Conservation (phyloP, 2,888 invertebrate species). For the Ferrisia virgata region DNA sequence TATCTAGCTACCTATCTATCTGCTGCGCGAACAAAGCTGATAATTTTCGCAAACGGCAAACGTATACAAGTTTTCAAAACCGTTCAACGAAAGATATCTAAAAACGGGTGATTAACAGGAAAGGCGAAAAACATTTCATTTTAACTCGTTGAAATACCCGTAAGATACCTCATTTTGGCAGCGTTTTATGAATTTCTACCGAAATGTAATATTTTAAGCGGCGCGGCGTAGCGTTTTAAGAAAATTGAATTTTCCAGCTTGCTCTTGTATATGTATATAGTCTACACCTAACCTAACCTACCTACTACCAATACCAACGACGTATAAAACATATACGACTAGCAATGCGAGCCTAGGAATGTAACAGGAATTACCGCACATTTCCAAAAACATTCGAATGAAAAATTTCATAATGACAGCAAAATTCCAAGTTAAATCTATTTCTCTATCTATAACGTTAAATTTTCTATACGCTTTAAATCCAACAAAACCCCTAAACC, state of each 20-base stretch:
- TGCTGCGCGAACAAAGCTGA: neutral
- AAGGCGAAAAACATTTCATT: neutral
- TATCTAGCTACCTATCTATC: too few relatives aligned
- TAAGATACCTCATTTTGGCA: conserved; percentile 26
- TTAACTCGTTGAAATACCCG: neutral
- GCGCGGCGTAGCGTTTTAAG: neutral
- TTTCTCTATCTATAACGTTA: neutral
- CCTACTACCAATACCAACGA: neutral
- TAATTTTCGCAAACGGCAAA: neutral
- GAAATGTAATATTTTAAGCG: conserved; percentile 24
- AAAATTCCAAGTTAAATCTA: neutral
- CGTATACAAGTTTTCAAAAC: neutral
- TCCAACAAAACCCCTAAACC: neutral
- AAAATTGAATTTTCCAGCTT: conserved; percentile 15
- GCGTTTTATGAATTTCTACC: conserved; percentile 11
- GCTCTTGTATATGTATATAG: neutral
- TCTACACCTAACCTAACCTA: neutral
- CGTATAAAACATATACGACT: neutral
- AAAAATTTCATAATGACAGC: neutral
- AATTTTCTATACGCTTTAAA: neutral
- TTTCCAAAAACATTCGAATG: neutral
- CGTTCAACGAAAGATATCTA: neutral
- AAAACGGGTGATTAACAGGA: conserved; percentile 7
- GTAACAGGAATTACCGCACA: conserved; percentile 1
- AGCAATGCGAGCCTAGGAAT: neutral